A percentile compares a stretch with the other conserved stretches of the same genome.
Conservation (phyloP, 1,140 invertebrate genomes). For the Manduca sexta region DNA sequence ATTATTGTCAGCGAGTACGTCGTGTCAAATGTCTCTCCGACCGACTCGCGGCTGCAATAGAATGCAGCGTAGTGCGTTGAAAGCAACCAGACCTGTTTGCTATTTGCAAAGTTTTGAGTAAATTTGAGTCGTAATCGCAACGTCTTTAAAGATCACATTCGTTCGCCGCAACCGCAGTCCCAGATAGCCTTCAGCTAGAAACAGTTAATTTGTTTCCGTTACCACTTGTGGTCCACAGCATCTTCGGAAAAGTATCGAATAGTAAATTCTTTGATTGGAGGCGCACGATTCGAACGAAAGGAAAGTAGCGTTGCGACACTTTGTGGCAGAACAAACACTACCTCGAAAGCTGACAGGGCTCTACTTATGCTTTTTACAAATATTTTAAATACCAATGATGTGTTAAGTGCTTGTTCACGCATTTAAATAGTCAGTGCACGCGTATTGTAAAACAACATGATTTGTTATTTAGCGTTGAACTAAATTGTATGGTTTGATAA, state of each 20-base stretch:
- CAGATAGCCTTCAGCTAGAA: slow-evolving; percentile 46
- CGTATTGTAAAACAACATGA: slow-evolving; percentile 24
- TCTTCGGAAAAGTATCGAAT: slow-evolving; percentile 53
- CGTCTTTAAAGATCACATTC: slow-evolving; percentile 22
- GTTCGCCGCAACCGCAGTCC: slow-evolving; percentile 14
- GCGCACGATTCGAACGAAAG: slow-evolving; percentile 35
- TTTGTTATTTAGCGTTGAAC: slow-evolving; percentile 26
- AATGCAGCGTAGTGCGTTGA: slow-evolving; percentile 52
- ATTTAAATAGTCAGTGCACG: slow-evolving; percentile 16
- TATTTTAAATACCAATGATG: slow-evolving; percentile 30
- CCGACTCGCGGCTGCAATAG: slow-evolving; percentile 55
- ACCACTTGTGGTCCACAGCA: slow-evolving; percentile 48
- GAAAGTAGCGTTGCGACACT: slow-evolving; percentile 12
- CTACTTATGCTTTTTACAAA: slow-evolving; percentile 33
- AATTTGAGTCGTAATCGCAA: slow-evolving; percentile 26
- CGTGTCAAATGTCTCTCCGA: slow-evolving; percentile 62
- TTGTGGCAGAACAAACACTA: slow-evolving; percentile 32
- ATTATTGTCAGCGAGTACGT: slow-evolving; percentile 51
- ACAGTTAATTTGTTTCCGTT: slow-evolving; percentile 64
- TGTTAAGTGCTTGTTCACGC: slow-evolving; percentile 41
- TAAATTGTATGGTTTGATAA: slow-evolving; percentile 10
- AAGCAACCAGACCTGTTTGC: slow-evolving; percentile 52
- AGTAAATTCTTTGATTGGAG: slow-evolving; percentile 47
- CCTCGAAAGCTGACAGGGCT: slow-evolving; percentile 11
- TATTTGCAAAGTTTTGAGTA: slow-evolving; percentile 26